These are phyloP conservation scores for Diadegma fenestrale DNA, from an alignment of 2,888 invertebrate genomes.

Conservation along the genomic window DNA sequence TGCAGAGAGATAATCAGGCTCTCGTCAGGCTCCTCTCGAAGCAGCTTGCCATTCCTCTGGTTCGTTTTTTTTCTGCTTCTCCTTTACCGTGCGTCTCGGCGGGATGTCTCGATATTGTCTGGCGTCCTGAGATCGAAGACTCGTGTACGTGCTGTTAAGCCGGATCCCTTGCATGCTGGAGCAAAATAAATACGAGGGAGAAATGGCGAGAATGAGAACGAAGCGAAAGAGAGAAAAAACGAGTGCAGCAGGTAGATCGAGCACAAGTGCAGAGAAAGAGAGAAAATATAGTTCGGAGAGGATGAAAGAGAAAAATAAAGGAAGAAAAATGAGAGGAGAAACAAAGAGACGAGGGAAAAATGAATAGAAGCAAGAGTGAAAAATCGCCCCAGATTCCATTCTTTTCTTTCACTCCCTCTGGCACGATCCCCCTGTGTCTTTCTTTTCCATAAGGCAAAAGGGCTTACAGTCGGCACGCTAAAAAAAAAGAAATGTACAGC, in stretches of 20 bases:
- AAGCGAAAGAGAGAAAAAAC: not conserved
- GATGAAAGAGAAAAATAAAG: not conserved
- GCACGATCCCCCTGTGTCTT: not conserved
- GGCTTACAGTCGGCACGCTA: not conserved
- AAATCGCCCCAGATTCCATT: constrained; percentile 59
- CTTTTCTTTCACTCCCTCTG: constrained; percentile 20
- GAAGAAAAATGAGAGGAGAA: not conserved
- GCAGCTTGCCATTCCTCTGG: constrained; percentile 22
- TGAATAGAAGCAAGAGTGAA: constrained; percentile 37
- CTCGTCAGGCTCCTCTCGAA: constrained; percentile 26
- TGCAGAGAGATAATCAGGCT: constrained; percentile 59
- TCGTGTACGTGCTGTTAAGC: constrained; percentile 54
- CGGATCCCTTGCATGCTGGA: constrained; percentile 33
- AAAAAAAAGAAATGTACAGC: constrained; percentile 6
- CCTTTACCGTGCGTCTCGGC: constrained; percentile 50
- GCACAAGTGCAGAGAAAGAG: not conserved
- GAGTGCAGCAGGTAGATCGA: not conserved
- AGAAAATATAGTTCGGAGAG: not conserved
- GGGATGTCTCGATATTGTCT: constrained; percentile 62
- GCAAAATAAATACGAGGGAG: constrained; percentile 13
- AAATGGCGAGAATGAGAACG: not conserved
- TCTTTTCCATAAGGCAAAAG: constrained; percentile 22
- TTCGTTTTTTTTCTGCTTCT: constrained; percentile 29
- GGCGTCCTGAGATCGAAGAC: constrained; percentile 35
- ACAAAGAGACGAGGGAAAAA: constrained; percentile 11